Evolutionary conservation across 2,888 invertebrate genomes (phyloP), one percentile per base, ranked within the genome.

Genomic region (Epistrophe grossulariae): DNA sequence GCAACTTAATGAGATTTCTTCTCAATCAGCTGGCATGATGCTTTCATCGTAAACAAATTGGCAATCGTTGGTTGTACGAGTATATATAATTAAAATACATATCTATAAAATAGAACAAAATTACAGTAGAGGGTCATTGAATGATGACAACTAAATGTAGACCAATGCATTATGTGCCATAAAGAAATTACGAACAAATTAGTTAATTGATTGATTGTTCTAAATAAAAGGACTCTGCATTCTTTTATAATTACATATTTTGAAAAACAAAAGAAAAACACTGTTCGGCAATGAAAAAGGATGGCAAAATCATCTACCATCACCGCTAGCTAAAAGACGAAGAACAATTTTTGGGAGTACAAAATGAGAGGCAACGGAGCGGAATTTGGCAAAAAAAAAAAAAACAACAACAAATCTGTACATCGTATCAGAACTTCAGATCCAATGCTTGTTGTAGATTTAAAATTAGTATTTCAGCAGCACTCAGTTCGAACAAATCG

Each of bases 391-490:
- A 31, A 88, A 79, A 68, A 68, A 50, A 48, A 66, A n/a, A 50
- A n/a, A 28, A 64, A 45, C 8, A 45, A 64, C 64, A 64, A 64
- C 43, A 64, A 78, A 60, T 72, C 43, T 52, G 80, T 85, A 68
- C 35, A 84, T 88, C 80, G 79, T 80, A 81, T 80, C 80, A 74
- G 81, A 88, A 72, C 78, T 84, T 80, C 80, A 74, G 81, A 88
- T 73, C 78, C 88, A 79, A 64, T 78, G 59, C 88, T 77, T 84
- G 79, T 79, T 84, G 89, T 90, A 90, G 89, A 91, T 92, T 92
- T 91, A 91, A 92, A 91, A 89, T 93, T 92, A 93, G 93, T 93
- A 91, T 91, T 91, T 92, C 91, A 91, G 91, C 91, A 92, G 92
- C 92, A 91, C 90, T 93, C 92, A 92, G 91, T 92, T 91, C 91